Evolutionary conservation across 2,888 invertebrate species (phyloP).

Genomic region (Sphinx pinastri): DNA sequence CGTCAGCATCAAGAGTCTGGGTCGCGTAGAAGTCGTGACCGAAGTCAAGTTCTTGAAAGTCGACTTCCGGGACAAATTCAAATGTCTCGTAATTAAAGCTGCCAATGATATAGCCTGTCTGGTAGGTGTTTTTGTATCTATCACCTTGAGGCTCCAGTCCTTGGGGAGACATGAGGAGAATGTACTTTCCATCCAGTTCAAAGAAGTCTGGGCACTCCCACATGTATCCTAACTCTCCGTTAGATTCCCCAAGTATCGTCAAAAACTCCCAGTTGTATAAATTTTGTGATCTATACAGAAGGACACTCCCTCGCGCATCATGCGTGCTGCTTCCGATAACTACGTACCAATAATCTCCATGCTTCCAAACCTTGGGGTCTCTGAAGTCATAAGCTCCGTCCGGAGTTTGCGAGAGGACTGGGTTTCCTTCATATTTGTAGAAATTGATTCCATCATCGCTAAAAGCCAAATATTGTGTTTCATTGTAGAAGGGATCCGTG

Average conservation of each 20-base stretch:
- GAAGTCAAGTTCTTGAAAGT: slow-evolving; percentile 74
- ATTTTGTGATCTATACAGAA: slow-evolving; percentile 72
- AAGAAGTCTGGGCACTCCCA: slow-evolving; percentile 84
- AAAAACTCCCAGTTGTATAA: slow-evolving; percentile 70
- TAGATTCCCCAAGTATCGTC: slow-evolving; percentile 65
- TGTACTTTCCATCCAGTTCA: slow-evolving; percentile 68
- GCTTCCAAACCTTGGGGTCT: slow-evolving; percentile 78
- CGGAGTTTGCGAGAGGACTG: slow-evolving; percentile 63
- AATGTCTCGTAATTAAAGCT: slow-evolving; percentile 70
- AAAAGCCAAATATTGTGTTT: slow-evolving; percentile 71
- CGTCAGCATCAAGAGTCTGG: slow-evolving; percentile 66
- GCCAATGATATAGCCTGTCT: slow-evolving; percentile 76
- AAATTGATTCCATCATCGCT: slow-evolving; percentile 73
- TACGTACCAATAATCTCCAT: slow-evolving; percentile 71
- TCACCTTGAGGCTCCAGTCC: slow-evolving; percentile 69
- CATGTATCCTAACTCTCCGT: slow-evolving; percentile 71
- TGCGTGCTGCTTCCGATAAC: slow-evolving; percentile 69
- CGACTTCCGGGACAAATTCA: slow-evolving; percentile 61
- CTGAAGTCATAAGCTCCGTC: slow-evolving; percentile 74
- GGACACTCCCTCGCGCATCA: slow-evolving; percentile 63
- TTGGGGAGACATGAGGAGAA: slow-evolving; percentile 76
- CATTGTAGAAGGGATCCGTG: slow-evolving; percentile 58
- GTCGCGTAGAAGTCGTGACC: slow-evolving; percentile 80
- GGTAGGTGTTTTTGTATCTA: slow-evolving; percentile 67
- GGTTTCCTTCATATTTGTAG: slow-evolving; percentile 69